Base-by-base conservation (phyloP, 2,113 vertebrate genomes). In the Todiramphus chloris region DNA sequence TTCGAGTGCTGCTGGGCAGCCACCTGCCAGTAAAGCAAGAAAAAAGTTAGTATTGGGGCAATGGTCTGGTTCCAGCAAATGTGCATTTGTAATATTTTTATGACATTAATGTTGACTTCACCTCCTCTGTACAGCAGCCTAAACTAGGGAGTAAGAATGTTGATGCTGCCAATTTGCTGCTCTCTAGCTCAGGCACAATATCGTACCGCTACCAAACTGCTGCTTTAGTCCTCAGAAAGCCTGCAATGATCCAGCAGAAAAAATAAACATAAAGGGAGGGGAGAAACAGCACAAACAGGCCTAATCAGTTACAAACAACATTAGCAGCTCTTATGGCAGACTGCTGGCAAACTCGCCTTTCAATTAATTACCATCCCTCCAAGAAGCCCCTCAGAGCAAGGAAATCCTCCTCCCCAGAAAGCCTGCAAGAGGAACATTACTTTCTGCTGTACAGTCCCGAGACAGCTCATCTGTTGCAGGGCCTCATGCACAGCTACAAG, bases 61-160 rank as follows among this genome's bases (percentile, higher is more conserved):
- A 37, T 0, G 0, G 11, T 3, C 20, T 10, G n/a, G 70, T 17
- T 72, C 53, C 66, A 51, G 8, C 4, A 83, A 67, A 72, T 0
- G 27, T 48, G 17, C 10, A 33, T 72, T 68, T 88, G 21, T n/a
- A 23, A 51, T 25, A 27, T 20, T 79, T 44, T 14, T 25, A 24
- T 62, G 31, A 50, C 30, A 24, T 55, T 48, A 4, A 4, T 4
- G 13, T n/a, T 84, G 59, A 11, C 50, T 78, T 82, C 44, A 12
- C 19, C 59, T n/a, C 3, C 56, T 19, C 58, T 16, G 2, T 33
- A 60, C 25, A 60, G 48, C 28, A 64, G 77, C 44, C 35, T 15
- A 5, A 46, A 2, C 24, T 41, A 55, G 35, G 51, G 14, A 83
- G 20, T 14, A 66, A 72, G 51, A 46, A 60, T 2, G 12, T 1